Evolutionary conservation across 2,888 invertebrate species (phyloP).

Genomic region (Clunio marinus): DNA sequence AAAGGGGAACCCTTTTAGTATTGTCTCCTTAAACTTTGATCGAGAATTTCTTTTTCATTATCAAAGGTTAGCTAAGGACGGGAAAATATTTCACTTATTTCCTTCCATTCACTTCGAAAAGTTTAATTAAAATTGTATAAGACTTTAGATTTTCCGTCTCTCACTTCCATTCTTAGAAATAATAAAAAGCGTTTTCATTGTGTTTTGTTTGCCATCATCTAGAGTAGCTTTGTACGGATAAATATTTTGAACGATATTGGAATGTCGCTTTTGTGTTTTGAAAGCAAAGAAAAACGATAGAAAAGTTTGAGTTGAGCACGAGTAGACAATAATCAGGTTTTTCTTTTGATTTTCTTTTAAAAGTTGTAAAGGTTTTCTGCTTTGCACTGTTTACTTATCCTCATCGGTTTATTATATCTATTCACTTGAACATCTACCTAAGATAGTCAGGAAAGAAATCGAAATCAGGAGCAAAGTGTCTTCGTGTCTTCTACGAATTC

Average conservation of each 20-base stretch:
- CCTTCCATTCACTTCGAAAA: slow-evolving; percentile 13
- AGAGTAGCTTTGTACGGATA: background rate
- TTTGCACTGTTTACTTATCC: too few species aligned
- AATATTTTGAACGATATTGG: slow-evolving; percentile 1
- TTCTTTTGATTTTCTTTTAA: background rate
- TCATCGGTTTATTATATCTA: too few species aligned
- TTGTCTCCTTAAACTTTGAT: too few species aligned
- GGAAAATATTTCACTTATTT: background rate
- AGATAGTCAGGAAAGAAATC: too few species aligned
- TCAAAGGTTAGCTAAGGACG: too few species aligned
- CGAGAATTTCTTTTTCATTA: too few species aligned
- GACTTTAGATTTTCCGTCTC: background rate
- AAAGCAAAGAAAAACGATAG: background rate
- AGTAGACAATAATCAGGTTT: background rate
- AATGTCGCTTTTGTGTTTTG: background rate
- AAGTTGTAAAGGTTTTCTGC: background rate
- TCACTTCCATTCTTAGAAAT: background rate
- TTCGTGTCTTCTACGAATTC: too few species aligned
- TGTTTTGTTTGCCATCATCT: background rate
- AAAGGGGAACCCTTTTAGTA: too few species aligned
- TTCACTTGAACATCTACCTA: too few species aligned
- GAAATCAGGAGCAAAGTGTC: too few species aligned
- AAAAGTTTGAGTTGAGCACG: background rate
- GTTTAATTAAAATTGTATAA: slow-evolving; percentile 31
- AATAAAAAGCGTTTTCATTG: background rate